These are phyloP conservation scores for Erythrocercus mccallii DNA, from an alignment of 2,113 vertebrate genomes.

Conservation along the genomic window DNA sequence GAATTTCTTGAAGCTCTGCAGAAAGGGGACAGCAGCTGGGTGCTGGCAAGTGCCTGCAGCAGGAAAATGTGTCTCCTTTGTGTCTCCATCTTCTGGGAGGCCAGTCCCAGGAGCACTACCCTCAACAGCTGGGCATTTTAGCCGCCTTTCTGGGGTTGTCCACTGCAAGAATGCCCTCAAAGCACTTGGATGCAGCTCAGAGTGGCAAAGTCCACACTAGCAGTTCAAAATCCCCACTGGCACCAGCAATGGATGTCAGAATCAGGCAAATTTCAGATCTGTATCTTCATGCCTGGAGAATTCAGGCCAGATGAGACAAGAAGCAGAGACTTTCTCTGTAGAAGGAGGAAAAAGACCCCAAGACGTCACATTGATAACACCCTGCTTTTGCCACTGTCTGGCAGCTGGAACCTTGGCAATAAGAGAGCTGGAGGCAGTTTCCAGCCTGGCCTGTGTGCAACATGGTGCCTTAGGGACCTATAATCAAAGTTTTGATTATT, in stretches of 20 bases:
- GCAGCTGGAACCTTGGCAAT: neutral
- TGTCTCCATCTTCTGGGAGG: neutral
- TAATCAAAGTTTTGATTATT: conserved; percentile 12
- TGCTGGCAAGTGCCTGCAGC: neutral
- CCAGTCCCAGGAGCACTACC: neutral
- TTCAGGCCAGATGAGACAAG: neutral
- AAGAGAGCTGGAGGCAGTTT: neutral
- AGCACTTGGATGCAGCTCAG: neutral
- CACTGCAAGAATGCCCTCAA: neutral
- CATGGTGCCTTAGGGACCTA: neutral
- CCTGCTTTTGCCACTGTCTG: neutral
- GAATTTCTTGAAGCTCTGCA: neutral
- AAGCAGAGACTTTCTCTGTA: neutral
- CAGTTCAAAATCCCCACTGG: neutral
- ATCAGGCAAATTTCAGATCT: neutral
- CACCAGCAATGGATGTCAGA: neutral
- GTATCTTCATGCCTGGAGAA: neutral
- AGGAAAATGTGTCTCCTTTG: neutral
- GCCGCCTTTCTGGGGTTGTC: neutral
- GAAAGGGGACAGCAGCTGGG: neutral
- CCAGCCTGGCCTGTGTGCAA: neutral
- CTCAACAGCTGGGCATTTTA: neutral
- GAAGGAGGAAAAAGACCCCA: neutral
- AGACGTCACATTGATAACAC: neutral
- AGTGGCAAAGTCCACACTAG: neutral